Percentiles rank a stretch among this genome's conserved stretches.
These are phyloP conservation scores for Trematomus loennbergii DNA, from an alignment of 2,113 vertebrate genomes.

Conservation along the genomic window DNA sequence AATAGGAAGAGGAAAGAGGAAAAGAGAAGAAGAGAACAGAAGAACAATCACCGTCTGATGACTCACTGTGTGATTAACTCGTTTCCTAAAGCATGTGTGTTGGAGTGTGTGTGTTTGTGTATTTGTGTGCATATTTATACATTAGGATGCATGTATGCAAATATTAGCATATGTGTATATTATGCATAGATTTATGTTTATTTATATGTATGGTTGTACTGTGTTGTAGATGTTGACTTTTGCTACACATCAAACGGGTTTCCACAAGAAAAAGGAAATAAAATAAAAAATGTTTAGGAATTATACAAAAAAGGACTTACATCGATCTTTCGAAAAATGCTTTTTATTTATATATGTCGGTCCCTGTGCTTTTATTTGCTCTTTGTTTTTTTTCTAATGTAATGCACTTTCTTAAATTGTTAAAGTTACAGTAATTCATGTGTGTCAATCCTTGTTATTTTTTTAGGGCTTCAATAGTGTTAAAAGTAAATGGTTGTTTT, in stretches of 20 bases:
- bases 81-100: conserved; percentile 22
- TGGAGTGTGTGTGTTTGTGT: not conserved
- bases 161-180: not conserved
- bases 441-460: not conserved
- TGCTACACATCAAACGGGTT: not conserved
- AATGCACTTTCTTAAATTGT: too few species aligned
- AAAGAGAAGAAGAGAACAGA: not conserved
- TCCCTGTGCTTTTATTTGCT: not conserved
- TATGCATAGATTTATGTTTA: not conserved
- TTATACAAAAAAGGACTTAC: not conserved
- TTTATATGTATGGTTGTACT: not conserved
- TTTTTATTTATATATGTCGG: not conserved
- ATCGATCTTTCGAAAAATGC: not conserved
- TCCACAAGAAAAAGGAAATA: not conserved
- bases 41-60: conserved; percentile 45
- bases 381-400: not conserved
- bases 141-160: not conserved
- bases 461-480: not conserved
- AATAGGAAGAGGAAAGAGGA: not conserved
- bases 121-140: not conserved
- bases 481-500: not conserved
- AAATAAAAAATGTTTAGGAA: not conserved
- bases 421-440: not conserved
- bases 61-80: conserved; percentile 41
- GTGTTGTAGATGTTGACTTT: not conserved